These are phyloP conservation scores for Polietes domitor DNA, from an alignment of 2,888 invertebrate species.

Conservation along the genomic window DNA sequence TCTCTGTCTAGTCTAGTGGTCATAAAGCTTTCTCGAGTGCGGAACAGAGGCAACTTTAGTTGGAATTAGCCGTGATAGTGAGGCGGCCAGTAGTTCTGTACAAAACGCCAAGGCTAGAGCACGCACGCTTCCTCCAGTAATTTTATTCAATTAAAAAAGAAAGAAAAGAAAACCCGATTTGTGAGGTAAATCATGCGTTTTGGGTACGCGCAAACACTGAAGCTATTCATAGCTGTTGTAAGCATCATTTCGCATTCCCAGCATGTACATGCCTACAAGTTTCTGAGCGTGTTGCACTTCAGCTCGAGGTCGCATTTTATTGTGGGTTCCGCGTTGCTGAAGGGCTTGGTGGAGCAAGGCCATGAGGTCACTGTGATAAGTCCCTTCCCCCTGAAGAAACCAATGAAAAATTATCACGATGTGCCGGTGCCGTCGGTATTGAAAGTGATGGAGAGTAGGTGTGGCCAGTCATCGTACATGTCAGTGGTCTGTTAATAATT, in stretches of 20 bases:
- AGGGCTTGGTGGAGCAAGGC: slow-evolving; percentile 76
- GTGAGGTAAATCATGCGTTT: slow-evolving; percentile 42
- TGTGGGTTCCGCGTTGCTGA: slow-evolving; percentile 77
- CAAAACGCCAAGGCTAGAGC: not conserved
- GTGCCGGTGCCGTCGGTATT: slow-evolving; percentile 63
- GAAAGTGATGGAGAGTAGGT: slow-evolving; percentile 61
- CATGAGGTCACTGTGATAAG: slow-evolving; percentile 78
- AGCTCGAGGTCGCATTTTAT: slow-evolving; percentile 75
- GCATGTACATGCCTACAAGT: slow-evolving; percentile 69
- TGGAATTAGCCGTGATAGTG: too few species aligned
- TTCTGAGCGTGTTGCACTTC: slow-evolving; percentile 72
- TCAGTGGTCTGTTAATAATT: slow-evolving; percentile 11
- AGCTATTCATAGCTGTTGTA: slow-evolving; percentile 50
- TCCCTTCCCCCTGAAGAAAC: slow-evolving; percentile 74
- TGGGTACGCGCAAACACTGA: slow-evolving; percentile 42
- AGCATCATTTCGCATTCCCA: slow-evolving; percentile 19
- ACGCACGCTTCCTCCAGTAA: not conserved
- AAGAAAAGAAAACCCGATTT: not conserved
- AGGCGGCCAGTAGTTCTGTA: not conserved
- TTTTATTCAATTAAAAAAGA: not conserved
- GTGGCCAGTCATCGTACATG: not conserved
- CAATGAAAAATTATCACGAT: slow-evolving; percentile 72
- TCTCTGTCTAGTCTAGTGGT: not conserved
- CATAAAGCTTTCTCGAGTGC: not conserved
- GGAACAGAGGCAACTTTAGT: not conserved